Evolutionary conservation across 2,888 invertebrate species (phyloP).

Genomic region (Thecocarcelia acutangulata): DNA sequence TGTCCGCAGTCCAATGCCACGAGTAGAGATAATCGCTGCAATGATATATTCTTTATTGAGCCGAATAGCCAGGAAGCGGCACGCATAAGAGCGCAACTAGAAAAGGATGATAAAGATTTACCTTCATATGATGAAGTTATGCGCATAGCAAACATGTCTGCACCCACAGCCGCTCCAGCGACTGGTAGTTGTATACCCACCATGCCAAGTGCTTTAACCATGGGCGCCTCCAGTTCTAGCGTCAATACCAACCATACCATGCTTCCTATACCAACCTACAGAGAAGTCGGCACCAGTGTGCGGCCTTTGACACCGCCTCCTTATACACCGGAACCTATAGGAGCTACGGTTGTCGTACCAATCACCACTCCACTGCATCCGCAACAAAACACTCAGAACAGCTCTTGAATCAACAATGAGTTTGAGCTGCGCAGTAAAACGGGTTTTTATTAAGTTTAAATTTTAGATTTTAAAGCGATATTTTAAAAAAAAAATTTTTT

Average conservation of each 20-base stretch:
- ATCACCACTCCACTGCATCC: constrained; percentile 26
- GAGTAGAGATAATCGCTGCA: constrained; percentile 70
- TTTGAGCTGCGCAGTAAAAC: not conserved
- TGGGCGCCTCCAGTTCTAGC: constrained; percentile 57
- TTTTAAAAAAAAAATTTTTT: constrained; percentile 15
- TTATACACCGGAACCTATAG: constrained; percentile 36
- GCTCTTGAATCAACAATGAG: constrained; percentile 5
- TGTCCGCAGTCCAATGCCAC: constrained; percentile 72
- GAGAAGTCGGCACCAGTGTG: constrained; percentile 70
- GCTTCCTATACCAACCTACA: constrained; percentile 74
- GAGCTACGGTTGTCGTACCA: constrained; percentile 27
- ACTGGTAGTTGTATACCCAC: too few species aligned
- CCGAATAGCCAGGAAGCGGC: constrained; percentile 75
- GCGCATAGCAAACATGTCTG: constrained; percentile 75
- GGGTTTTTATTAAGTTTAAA: too few species aligned
- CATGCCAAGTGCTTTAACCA: constrained; percentile 39
- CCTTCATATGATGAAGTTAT: constrained; percentile 80
- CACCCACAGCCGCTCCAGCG: constrained; percentile 37
- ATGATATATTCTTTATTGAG: constrained; percentile 78
- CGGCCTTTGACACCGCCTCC: constrained; percentile 46
- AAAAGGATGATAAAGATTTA: constrained; percentile 79
- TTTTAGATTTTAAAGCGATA: constrained; percentile 38
- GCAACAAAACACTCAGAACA: constrained; percentile 18
- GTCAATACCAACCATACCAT: constrained; percentile 70
- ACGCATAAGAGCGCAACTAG: constrained; percentile 75